Evolutionary conservation across 2,113 vertebrate species (phyloP).

Genomic region (Phaetusa simplex): DNA sequence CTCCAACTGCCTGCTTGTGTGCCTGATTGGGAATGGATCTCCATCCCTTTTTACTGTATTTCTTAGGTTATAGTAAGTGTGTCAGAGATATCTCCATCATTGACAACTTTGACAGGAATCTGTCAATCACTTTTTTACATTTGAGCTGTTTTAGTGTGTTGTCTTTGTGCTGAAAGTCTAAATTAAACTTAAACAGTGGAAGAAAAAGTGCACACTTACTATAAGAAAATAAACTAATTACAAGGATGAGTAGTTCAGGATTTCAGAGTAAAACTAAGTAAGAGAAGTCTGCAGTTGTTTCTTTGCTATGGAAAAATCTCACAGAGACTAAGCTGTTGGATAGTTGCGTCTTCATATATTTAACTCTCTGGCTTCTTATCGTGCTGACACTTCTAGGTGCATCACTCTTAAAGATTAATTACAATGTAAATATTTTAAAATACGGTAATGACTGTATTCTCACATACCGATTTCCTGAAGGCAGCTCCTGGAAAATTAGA

Average conservation of each 20-base stretch:
- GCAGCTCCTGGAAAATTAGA: neutral
- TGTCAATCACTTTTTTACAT: neutral
- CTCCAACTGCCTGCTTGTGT: neutral
- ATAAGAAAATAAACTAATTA: neutral
- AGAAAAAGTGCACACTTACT: neutral
- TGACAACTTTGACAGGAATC: neutral
- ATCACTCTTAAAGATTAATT: constrained; percentile 1
- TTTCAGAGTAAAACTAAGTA: neutral
- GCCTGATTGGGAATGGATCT: neutral
- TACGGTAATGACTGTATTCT: neutral
- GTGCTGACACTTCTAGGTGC: neutral
- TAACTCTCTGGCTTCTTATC: neutral
- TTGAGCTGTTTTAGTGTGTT: neutral
- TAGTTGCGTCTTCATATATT: neutral
- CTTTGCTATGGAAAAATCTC: neutral
- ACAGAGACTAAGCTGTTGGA: neutral
- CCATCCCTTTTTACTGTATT: neutral
- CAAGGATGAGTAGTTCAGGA: neutral
- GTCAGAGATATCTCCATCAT: neutral
- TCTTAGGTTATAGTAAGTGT: neutral
- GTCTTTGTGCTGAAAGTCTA: neutral
- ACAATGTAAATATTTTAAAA: constrained; percentile 14
- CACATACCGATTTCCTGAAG: neutral
- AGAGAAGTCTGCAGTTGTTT: neutral
- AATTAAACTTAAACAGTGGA: neutral